Conservation (phyloP, 2,797 vertebrate species). For the Gallinago stenura region DNA sequence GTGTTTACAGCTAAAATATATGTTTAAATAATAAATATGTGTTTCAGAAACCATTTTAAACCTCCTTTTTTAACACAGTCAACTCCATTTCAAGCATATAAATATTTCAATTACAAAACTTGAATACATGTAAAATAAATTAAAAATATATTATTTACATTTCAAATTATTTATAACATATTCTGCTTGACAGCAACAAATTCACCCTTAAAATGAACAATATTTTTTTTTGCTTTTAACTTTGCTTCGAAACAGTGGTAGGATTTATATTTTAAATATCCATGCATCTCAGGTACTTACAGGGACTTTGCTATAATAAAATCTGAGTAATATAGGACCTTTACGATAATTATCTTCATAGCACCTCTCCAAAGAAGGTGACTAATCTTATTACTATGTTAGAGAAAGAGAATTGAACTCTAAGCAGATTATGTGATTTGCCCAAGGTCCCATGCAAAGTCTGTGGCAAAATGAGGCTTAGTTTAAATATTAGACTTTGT, state of each 20-base stretch:
- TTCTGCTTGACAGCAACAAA: conserved; percentile 40
- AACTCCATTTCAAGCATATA: conserved; percentile 70
- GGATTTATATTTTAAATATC: conserved; percentile 49
- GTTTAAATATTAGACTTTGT: conserved; percentile 38
- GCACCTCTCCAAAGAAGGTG: conserved; percentile 46
- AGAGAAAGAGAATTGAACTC: conserved; percentile 57
- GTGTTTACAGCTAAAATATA: conserved; percentile 68
- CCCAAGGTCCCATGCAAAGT: conserved; percentile 42
- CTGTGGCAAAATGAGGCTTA: conserved; percentile 38
- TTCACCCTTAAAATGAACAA: conserved; percentile 24
- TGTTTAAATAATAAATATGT: conserved; percentile 72
- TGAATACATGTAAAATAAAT: conserved; percentile 68
- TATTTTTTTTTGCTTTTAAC: not conserved
- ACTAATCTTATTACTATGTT: conserved; percentile 56
- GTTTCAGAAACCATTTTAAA: conserved; percentile 71
- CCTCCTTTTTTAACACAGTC: conserved; percentile 61
- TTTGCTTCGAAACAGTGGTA: not conserved
- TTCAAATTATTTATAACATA: conserved; percentile 68
- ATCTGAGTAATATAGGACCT: conserved; percentile 40
- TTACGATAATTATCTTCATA: conserved; percentile 23
- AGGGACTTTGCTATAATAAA: conserved; percentile 30
- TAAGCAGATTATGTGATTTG: conserved; percentile 58
- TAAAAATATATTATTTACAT: conserved; percentile 66
- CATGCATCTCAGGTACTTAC: conserved; percentile 21
- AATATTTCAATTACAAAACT: conserved; percentile 76